Base-by-base conservation (phyloP, 2,113 vertebrate genomes). In the Melierax canorus region DNA sequence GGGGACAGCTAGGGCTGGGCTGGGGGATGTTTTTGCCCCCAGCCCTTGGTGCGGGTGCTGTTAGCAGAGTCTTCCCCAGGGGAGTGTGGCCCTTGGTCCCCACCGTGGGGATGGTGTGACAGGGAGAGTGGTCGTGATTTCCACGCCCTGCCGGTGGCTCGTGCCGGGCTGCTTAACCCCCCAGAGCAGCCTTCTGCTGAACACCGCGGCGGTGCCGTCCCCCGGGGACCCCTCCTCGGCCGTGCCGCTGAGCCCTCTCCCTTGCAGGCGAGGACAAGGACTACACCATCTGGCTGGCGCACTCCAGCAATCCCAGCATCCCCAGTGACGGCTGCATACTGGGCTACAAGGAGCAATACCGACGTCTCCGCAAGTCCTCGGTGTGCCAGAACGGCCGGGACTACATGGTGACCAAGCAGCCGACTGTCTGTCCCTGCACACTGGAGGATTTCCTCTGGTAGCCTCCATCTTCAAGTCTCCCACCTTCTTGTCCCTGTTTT, bases 361-460 rank as follows among this genome's bases (percentile, higher is more conserved):
- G 98, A 12, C 98, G 99, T 3, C 98, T 99, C 15, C 98, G 98
- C 88, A 99, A 99, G 92, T 98, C 98, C 12, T 99, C 99, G 0
- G 95, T 99, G 60, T 99, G 99, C 88, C 99, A 98, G 93, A 99
- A 99, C 4, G 99, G 99, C 27, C 98, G 99, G 20, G 98, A 99
- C 95, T 99, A 98, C 27, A 41, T 91, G 10, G 97, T 99, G 55
- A 98, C 96, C 85, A 99, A 98, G 81, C 98, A 99, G 91, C 98
- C 98, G 1, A 98, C 98, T 2, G 78, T 98, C 43, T 99, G 99
- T 85, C 86, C 71, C 38, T 99, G 99, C 89, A 99, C 99, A 9
- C 85, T 98, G 83, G 98, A 99, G 67, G 99, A 99, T 93, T 99
- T 98, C 94, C 98, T 99, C 89, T 99, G 99, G 99, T 99, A 98